A percentile compares a stretch with the other conserved stretches of the same genome.
These are phyloP conservation scores for Sebastes hubbsi DNA, from an alignment of 2,797 vertebrate species.

Conservation along the genomic window DNA sequence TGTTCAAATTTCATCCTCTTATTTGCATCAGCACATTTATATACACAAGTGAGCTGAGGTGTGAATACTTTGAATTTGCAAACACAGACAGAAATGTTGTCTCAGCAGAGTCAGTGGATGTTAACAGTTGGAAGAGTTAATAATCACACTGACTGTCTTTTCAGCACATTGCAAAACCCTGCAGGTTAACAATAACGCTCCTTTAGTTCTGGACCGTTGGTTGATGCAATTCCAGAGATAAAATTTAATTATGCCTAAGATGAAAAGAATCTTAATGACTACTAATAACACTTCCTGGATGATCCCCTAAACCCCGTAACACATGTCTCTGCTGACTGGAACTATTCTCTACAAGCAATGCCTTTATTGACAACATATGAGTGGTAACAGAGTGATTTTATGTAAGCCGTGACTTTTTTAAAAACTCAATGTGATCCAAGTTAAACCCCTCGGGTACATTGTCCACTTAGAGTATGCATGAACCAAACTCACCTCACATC, in stretches of 20 bases:
- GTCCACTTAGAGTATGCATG: neutral
- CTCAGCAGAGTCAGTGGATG: constrained; percentile 25
- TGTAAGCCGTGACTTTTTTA: neutral
- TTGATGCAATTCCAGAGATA: neutral
- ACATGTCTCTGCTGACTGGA: neutral
- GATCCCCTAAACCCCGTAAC: neutral
- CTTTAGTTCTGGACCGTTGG: neutral
- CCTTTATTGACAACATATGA: neutral
- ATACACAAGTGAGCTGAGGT: constrained; percentile 17
- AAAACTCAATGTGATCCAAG: constrained; percentile 2
- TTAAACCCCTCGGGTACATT: neutral
- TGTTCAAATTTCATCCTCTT: constrained; percentile 15
- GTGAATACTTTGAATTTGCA: constrained; percentile 24
- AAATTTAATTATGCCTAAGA: neutral
- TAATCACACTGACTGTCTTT: constrained; percentile 20
- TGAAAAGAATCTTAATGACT: neutral
- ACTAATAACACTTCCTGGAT: neutral
- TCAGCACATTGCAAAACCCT: neutral
- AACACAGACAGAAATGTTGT: constrained; percentile 2
- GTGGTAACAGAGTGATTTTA: neutral
- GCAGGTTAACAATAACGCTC: neutral
- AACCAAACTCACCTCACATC: neutral
- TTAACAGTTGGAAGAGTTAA: constrained; percentile 26
- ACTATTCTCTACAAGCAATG: neutral
- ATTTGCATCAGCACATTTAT: constrained; percentile 33